Conservation (phyloP, 2,797 vertebrate genomes). For the Brotula barbata region DNA sequence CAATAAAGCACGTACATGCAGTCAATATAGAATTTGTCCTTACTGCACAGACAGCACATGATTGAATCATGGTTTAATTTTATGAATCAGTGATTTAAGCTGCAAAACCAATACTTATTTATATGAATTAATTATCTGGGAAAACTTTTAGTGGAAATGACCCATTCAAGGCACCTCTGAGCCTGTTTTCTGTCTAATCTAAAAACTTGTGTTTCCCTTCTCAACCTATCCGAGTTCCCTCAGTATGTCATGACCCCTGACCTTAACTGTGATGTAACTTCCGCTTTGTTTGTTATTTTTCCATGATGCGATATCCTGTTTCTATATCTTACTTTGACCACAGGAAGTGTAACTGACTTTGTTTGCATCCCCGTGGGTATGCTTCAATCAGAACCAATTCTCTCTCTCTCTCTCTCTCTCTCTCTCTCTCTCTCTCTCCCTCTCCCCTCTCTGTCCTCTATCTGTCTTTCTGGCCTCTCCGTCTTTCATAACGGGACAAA, state of each 20-base stretch:
- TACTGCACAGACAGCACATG: too few relatives aligned
- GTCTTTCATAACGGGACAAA: too few relatives aligned
- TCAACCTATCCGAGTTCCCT: constrained; percentile 32
- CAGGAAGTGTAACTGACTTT: constrained; percentile 64
- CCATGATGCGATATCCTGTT: constrained; percentile 72
- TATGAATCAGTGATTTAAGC: too few relatives aligned
- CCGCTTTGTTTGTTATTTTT: constrained; percentile 65
- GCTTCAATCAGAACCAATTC: constrained; percentile 52
- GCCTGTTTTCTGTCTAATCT: constrained; percentile 6
- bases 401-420: constrained; percentile 23
- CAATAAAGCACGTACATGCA: too few relatives aligned
- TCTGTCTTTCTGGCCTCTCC: constrained; percentile 8
- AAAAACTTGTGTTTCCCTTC: constrained; percentile 19
- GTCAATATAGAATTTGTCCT: too few relatives aligned
- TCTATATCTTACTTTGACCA: constrained; percentile 68
- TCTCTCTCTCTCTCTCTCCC: constrained; percentile 9
- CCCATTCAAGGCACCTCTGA: neutral
- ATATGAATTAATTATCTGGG: too few relatives aligned
- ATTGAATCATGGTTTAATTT: too few relatives aligned
- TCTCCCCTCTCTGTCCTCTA: neutral
- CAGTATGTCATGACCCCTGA: constrained; percentile 51
- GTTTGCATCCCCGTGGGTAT: constrained; percentile 53
- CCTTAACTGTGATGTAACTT: constrained; percentile 53
- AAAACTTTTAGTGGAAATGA: neutral
- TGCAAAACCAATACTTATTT: too few relatives aligned